phyloP scores from a whole-genome alignment of 2,113 vertebrate species.

The Eptesicus fuscus region DNA sequence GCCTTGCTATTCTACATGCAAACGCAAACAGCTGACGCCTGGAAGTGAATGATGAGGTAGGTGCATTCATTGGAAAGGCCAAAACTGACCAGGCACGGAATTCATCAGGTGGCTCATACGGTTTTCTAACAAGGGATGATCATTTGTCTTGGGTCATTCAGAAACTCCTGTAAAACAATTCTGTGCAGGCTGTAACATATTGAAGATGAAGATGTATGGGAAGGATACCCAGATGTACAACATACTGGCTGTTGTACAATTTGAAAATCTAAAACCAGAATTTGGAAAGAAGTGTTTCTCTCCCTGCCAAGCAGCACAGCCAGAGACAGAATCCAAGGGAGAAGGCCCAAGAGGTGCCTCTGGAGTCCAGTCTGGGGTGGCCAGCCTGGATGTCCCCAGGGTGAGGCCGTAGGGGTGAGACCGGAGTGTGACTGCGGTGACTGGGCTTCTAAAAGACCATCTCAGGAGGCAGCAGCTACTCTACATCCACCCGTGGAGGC shows the following conservation, averaged over 20 bases:
- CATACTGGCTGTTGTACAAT: conserved; percentile 31
- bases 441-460: not conserved
- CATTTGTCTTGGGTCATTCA: conserved; percentile 34
- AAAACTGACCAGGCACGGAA: not conserved
- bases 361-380: not conserved
- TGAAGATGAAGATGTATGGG: conserved; percentile 40
- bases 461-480: not conserved
- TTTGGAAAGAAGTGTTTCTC: conserved; percentile 52
- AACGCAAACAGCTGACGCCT: not conserved
- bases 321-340: not conserved
- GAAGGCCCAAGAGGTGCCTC: not conserved
- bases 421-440: not conserved
- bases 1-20: not conserved
- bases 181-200: not conserved
- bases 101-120: not conserved
- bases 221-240: conserved; percentile 41
- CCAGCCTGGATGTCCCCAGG: not conserved
- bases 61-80: not conserved
- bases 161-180: conserved; percentile 41
- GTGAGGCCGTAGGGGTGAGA: not conserved
- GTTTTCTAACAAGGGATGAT: conserved; percentile 41
- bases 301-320: conserved; percentile 29
- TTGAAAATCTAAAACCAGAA: conserved; percentile 45
- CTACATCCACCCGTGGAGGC: not conserved
- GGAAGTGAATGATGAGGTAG: not conserved